Conservation (phyloP, 2,797 vertebrate genomes). For the Accipiter fasciatus region DNA sequence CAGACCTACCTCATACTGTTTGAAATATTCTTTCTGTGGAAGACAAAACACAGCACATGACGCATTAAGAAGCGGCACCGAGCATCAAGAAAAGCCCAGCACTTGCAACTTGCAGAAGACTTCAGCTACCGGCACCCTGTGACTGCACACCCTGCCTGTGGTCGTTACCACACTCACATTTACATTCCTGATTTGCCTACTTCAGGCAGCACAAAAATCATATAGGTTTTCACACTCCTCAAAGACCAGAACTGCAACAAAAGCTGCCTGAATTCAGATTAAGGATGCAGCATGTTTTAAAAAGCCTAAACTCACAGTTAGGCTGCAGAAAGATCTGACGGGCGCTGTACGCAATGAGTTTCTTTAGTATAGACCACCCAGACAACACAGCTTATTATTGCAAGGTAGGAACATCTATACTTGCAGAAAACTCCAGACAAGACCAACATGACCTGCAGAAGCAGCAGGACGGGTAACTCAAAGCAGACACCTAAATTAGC, state of each 20-base stretch:
- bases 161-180: rapidly evolving
- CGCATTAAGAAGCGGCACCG: rapidly evolving
- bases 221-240: neutral
- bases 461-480: neutral
- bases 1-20: conserved; percentile 94
- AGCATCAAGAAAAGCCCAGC: neutral
- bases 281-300: neutral
- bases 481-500: neutral
- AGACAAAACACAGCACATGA: neutral
- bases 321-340: neutral
- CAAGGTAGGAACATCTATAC: neutral
- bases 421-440: neutral
- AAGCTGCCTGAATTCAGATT: neutral
- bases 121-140: neutral
- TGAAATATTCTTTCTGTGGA: conserved; percentile 95
- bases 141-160: rapidly evolving
- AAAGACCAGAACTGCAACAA: neutral
- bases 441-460: neutral
- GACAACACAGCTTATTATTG: neutral
- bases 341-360: neutral
- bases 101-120: neutral
- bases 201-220: neutral
- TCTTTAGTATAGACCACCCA: neutral
- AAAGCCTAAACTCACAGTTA: neutral
- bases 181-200: neutral